Evolutionary conservation across 2,113 vertebrate genomes (phyloP), one percentile per base, ranked within the genome.

Genomic region (Jacana jacana): DNA sequence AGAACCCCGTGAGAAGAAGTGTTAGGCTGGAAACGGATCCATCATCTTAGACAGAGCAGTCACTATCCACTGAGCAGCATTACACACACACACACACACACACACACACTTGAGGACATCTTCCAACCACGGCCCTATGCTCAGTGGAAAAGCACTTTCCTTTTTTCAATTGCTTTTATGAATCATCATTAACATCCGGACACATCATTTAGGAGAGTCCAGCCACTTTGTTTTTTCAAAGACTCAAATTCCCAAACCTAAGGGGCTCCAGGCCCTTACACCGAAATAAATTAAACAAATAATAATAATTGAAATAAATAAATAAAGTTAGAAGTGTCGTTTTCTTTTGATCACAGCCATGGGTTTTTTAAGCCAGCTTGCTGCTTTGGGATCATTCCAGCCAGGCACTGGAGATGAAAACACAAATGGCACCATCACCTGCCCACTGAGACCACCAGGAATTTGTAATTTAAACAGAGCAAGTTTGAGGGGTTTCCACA

Each of bases 81-180:
- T 52, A 81, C 92, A 83, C 79, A 72, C 60, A 17, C 64, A 64
- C 75, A n/a, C n/a, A n/a, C n/a, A n/a, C n/a, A n/a, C n/a, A 81
- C 92, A 83, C 79, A 72, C 60, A 17, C 64, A 64, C 75, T 66
- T 72, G 35, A 76, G 83, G 79, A 27, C 66, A 88, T 86, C 95
- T 93, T 93, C 81, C 75, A 88, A 69, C 31, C 84, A 83, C 75
- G 88, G 46, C 81, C 42, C 25, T 19, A 61, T 7, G 9, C 85
- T 60, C 54, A 66, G 72, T 3, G 37, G 94, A 96, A 93, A 90
- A 92, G 73, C 75, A 87, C 88, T 96, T 97, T 94, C 95, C 88
- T 69, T 81, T 81, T 95, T 86, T 81, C n/a, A 93, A 95, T 95
- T 87, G 94, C 85, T 95, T 97, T 97, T 91, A 84, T 95, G 93